Percentiles rank a stretch among this genome's conserved stretches.
Evolutionary conservation across 1,140 invertebrate genomes (phyloP).

Genomic region (Lepidurus apus): DNA sequence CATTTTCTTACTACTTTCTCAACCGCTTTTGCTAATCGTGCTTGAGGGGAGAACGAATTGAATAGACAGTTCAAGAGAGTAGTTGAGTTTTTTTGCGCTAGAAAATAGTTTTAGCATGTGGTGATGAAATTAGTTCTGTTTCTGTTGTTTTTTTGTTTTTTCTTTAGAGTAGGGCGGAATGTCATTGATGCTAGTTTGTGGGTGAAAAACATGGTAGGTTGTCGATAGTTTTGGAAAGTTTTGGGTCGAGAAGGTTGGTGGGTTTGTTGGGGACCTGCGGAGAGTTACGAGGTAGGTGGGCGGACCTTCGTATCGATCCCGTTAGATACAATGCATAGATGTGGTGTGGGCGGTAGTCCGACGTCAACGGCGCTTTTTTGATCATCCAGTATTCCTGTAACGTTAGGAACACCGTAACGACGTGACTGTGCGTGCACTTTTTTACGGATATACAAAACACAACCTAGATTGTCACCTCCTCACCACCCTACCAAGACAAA

Average conservation of each 20-base stretch:
- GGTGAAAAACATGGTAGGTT: not conserved
- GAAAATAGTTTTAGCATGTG: too few species aligned
- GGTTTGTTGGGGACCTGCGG: not conserved
- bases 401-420: too few species aligned
- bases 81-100: too few species aligned
- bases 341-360: not conserved
- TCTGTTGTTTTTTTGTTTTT: not conserved
- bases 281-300: not conserved
- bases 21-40: too few species aligned
- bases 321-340: not conserved
- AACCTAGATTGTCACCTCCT: too few species aligned
- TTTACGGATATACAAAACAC: too few species aligned
- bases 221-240: not conserved
- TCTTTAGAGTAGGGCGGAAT: not conserved
- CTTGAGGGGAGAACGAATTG: too few species aligned
- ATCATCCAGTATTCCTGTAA: not conserved
- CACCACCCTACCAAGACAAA: too few species aligned
- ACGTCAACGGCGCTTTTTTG: not conserved
- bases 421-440: too few species aligned
- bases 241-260: not conserved
- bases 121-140: not conserved
- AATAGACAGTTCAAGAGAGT: too few species aligned
- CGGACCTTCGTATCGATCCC: conserved; percentile 6
- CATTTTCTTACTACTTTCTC: too few species aligned
- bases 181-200: not conserved